These are phyloP conservation scores for Brachymystax lenok DNA, from an alignment of 2,797 vertebrate genomes.

Conservation along the genomic window DNA sequence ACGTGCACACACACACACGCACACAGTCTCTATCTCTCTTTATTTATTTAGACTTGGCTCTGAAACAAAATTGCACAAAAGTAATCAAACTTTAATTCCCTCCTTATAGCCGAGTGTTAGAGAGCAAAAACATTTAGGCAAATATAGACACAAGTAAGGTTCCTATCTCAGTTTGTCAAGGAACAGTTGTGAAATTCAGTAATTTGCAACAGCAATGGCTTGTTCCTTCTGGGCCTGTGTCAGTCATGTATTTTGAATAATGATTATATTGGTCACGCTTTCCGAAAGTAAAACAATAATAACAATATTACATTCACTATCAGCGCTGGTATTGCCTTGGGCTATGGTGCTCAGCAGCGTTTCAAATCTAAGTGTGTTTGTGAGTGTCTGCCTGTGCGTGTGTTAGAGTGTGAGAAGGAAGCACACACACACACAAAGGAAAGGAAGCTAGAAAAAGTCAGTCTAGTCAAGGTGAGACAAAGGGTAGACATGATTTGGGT, in stretches of 20 bases:
- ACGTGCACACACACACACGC: slow-evolving; percentile 21
- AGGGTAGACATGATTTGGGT: not conserved
- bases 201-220: slow-evolving; percentile 63
- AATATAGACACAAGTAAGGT: slow-evolving; percentile 49
- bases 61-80: slow-evolving; percentile 11
- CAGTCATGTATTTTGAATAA: slow-evolving; percentile 63
- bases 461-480: not conserved
- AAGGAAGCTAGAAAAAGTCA: not conserved
- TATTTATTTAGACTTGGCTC: not conserved
- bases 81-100: slow-evolving; percentile 44
- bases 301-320: slow-evolving; percentile 44
- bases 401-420: not conserved
- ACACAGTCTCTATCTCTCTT: not conserved
- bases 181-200: slow-evolving; percentile 49
- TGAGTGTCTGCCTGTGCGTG: slow-evolving; percentile 7
- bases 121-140: slow-evolving; percentile 42
- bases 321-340: slow-evolving; percentile 50
- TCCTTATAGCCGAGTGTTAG: not conserved
- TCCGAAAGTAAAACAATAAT: slow-evolving; percentile 66
- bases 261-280: slow-evolving; percentile 61
- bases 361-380: not conserved
- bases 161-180: slow-evolving; percentile 33
- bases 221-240: slow-evolving; percentile 47
- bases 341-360: slow-evolving; percentile 38
- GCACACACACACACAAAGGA: not conserved